Evolutionary conservation across 2,113 vertebrate species (phyloP).

Genomic region (Petromus typicus): DNA sequence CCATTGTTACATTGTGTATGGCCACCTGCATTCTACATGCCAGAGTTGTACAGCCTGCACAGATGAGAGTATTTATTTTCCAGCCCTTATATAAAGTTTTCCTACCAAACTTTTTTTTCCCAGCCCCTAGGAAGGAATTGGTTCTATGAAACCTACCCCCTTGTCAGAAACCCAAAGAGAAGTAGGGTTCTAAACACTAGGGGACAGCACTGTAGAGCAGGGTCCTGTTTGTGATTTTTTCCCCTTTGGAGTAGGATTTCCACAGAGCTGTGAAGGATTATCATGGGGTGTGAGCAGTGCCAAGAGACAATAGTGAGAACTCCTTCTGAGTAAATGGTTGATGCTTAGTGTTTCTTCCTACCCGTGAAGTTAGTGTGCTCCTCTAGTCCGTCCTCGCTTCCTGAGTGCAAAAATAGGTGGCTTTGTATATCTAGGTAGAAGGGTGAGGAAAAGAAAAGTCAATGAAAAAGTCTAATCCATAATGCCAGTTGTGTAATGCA

Average conservation of each 20-base stretch:
- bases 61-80: neutral
- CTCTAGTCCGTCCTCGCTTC: neutral
- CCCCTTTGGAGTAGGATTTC: neutral
- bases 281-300: neutral
- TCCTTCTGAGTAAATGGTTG: neutral
- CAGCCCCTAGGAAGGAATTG: neutral
- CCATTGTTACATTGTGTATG: neutral
- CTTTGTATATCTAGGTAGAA: neutral
- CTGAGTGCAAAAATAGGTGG: neutral
- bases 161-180: neutral
- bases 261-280: neutral
- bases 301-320: too few species aligned
- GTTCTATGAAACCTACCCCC: neutral
- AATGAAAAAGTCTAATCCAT: neutral
- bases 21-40: neutral
- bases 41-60: neutral
- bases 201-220: neutral
- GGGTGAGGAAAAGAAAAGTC: neutral
- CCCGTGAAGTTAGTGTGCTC: accelerated
- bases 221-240: neutral
- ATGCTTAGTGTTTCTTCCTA: neutral
- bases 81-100: neutral
- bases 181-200: neutral
- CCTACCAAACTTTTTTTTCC: too few species aligned
- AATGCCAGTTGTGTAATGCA: neutral